A percentile compares a stretch with the other conserved stretches of the same genome.
phyloP scores from a whole-genome alignment of 2,797 vertebrate genomes.

The Muraenolepis orangiensis region DNA sequence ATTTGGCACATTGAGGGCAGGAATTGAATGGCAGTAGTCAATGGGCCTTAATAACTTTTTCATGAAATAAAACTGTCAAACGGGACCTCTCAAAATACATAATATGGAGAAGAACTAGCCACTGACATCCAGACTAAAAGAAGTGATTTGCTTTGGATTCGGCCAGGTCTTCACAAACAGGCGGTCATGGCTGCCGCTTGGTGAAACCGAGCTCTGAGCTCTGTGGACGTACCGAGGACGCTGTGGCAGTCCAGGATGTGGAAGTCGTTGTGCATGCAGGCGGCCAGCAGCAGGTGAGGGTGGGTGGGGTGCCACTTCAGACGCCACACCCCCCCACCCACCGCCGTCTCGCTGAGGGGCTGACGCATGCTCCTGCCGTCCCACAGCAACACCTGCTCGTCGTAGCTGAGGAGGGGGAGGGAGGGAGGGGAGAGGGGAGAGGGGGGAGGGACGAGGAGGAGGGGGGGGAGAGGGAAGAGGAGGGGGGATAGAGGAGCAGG shows the following conservation, averaged over 20 bases:
- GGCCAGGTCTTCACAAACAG: background rate
- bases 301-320: slow-evolving; percentile 90
- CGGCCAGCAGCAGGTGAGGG: slow-evolving; percentile 84
- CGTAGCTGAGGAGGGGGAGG: slow-evolving; percentile 76
- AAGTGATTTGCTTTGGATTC: too few relatives aligned
- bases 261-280: slow-evolving; percentile 92
- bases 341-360: slow-evolving; percentile 75
- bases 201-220: too few relatives aligned
- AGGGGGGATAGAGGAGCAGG: too few relatives aligned
- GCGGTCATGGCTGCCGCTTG: too few relatives aligned
- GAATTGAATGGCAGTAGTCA: too few relatives aligned
- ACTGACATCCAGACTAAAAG: too few relatives aligned
- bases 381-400: slow-evolving; percentile 91
- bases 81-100: too few relatives aligned
- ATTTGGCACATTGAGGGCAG: too few relatives aligned
- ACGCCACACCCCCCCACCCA: slow-evolving; percentile 91
- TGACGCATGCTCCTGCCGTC: slow-evolving; percentile 86
- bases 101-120: too few relatives aligned
- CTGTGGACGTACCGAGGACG: slow-evolving; percentile 59
- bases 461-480: too few relatives aligned
- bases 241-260: slow-evolving; percentile 83
- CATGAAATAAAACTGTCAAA: too few relatives aligned
- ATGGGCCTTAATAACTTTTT: too few relatives aligned
- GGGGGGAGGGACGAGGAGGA: background rate
- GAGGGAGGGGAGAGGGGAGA: background rate